These are phyloP conservation scores for Polypterus senegalus DNA, from an alignment of 2,113 vertebrate species.

Conservation along the genomic window DNA sequence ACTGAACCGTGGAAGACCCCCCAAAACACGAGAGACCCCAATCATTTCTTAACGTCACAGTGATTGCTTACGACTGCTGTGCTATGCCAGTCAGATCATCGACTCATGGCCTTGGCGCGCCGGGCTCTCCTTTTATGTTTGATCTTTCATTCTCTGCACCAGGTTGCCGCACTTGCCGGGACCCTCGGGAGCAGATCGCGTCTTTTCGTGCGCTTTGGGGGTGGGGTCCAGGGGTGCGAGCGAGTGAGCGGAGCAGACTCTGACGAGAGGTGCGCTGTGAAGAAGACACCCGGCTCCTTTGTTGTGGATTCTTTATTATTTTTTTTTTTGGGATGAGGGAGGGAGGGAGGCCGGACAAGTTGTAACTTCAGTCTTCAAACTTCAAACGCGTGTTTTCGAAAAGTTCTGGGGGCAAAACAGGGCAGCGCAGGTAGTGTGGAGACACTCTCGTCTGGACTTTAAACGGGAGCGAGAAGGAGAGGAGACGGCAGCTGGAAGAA, in stretches of 20 bases:
- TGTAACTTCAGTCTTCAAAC: background rate
- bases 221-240: background rate
- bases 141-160: too few species aligned
- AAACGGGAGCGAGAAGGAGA: background rate
- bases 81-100: background rate
- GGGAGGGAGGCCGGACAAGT: background rate
- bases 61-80: too few species aligned
- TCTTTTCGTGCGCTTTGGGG: background rate
- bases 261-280: background rate
- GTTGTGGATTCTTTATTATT: background rate
- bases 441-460: background rate
- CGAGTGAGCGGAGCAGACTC: background rate
- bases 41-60: too few species aligned
- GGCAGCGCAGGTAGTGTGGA: background rate
- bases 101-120: too few species aligned
- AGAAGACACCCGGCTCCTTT: background rate
- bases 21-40: too few species aligned
- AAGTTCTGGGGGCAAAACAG: background rate
- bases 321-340: background rate
- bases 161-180: too few species aligned
- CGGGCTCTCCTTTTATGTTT: too few species aligned
- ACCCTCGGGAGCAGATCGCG: too few species aligned
- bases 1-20: too few species aligned
- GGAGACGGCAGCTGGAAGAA: background rate
- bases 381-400: background rate